phyloP scores from a whole-genome alignment of 2,113 vertebrate genomes.

The Plecotus auritus region DNA sequence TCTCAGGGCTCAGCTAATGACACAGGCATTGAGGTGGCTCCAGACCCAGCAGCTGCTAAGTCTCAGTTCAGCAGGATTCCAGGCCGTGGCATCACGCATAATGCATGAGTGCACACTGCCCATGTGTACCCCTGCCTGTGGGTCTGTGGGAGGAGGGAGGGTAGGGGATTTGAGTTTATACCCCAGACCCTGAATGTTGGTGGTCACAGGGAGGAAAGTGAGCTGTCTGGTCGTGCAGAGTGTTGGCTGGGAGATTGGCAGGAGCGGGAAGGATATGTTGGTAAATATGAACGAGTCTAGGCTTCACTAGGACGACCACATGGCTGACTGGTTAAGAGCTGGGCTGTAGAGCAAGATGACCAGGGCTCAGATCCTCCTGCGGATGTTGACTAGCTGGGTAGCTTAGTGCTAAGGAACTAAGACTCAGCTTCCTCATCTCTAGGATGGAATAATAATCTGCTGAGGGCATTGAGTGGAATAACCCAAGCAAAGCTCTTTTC shows the following conservation, averaged over 20 bases:
- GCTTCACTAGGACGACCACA: not conserved
- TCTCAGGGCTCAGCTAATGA: conserved; percentile 75
- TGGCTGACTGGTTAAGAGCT: not conserved
- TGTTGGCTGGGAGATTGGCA: conserved; percentile 33
- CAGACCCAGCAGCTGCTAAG: conserved; percentile 42
- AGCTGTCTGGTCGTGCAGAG: conserved; percentile 41
- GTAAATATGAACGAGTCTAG: not conserved
- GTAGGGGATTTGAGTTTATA: not conserved
- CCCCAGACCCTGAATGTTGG: conserved; percentile 7
- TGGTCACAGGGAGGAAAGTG: conserved; percentile 44
- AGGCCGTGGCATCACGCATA: conserved; percentile 13
- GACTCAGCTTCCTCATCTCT: not conserved
- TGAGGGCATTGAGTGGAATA: not conserved
- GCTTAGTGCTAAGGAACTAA: not conserved
- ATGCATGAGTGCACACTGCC: conserved; percentile 22
- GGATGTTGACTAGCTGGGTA: not conserved
- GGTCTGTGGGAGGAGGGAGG: not conserved
- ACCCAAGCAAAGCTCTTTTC: not conserved
- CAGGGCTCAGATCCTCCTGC: not conserved
- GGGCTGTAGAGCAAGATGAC: not conserved
- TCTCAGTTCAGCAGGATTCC: conserved; percentile 60
- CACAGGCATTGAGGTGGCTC: conserved; percentile 63
- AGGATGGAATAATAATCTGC: not conserved
- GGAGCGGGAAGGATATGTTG: not conserved
- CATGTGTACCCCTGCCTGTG: not conserved